A percentile compares a stretch with the other conserved stretches of the same genome.
phyloP scores from a whole-genome alignment of 2,888 invertebrate species.

The Dynastes maya region DNA sequence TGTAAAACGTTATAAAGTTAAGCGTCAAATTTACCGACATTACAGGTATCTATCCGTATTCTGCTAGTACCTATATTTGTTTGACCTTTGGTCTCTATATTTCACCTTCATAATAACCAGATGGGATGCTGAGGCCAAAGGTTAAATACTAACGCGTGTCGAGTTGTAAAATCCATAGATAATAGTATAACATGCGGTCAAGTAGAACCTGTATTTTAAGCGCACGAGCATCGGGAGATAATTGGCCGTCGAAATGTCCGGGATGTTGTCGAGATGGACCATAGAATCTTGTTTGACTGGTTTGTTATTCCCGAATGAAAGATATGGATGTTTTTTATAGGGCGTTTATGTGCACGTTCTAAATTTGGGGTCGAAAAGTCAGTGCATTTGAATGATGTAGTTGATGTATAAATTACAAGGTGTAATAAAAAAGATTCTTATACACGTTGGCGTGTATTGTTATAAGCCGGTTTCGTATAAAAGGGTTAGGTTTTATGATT shows the following conservation, averaged over 20 bases:
- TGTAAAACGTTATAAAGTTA: no score
- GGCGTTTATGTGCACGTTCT: neutral
- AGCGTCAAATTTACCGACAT: no score
- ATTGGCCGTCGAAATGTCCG: conserved; percentile 24
- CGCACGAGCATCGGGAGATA: conserved; percentile 16
- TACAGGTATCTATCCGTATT: no score
- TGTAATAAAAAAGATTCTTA: no score
- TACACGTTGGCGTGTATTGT: no score
- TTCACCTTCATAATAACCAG: neutral
- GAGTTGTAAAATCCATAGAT: neutral
- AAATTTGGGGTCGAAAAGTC: conserved; percentile 39
- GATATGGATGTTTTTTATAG: neutral
- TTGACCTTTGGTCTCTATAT: neutral
- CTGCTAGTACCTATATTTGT: no score
- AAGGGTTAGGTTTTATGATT: no score
- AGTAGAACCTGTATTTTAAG: conserved; percentile 28
- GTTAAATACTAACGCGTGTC: conserved; percentile 48
- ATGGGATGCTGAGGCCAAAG: conserved; percentile 50
- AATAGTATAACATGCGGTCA: neutral
- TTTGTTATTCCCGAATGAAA: conserved; percentile 1
- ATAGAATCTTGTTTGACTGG: conserved; percentile 38
- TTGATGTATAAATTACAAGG: no score
- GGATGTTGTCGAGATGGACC: conserved; percentile 51
- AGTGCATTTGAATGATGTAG: neutral
- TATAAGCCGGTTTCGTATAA: no score